phyloP scores from a whole-genome alignment of 1,140 invertebrate genomes.

The Caenorhabditis inopinata region DNA sequence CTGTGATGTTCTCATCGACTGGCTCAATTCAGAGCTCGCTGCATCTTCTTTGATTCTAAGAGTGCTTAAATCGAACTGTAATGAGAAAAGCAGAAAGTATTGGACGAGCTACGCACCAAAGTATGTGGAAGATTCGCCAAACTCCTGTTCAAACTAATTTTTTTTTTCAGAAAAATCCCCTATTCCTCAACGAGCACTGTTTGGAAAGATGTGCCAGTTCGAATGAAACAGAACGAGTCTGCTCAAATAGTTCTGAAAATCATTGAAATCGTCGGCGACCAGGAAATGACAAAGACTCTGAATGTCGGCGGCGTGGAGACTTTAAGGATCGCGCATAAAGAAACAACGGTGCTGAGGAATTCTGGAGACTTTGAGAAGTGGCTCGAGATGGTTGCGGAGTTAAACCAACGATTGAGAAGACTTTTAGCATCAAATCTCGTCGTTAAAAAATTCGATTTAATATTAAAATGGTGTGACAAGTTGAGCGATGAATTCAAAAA shows the following conservation, averaged over 20 bases:
- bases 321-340: neutral
- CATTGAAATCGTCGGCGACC: slow-evolving; percentile 3
- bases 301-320: neutral
- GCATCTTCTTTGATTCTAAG: neutral
- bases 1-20: slow-evolving; percentile 16
- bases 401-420: neutral
- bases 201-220: neutral
- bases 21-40: neutral
- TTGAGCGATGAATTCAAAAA: neutral
- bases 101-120: neutral
- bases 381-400: neutral
- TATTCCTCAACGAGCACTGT: neutral
- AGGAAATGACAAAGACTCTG: neutral
- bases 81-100: neutral
- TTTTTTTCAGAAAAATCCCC: no score
- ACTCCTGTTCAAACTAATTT: no score
- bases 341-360: neutral
- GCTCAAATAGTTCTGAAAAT: neutral
- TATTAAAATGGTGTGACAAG: neutral
- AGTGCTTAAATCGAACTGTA: neutral
- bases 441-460: neutral
- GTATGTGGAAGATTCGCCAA: neutral
- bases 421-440: neutral
- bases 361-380: neutral
- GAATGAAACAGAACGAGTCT: no score